A percentile compares a stretch with the other conserved stretches of the same genome.
Evolutionary conservation across 2,797 vertebrate species (phyloP).

Genomic region (Leuciscus waleckii): DNA sequence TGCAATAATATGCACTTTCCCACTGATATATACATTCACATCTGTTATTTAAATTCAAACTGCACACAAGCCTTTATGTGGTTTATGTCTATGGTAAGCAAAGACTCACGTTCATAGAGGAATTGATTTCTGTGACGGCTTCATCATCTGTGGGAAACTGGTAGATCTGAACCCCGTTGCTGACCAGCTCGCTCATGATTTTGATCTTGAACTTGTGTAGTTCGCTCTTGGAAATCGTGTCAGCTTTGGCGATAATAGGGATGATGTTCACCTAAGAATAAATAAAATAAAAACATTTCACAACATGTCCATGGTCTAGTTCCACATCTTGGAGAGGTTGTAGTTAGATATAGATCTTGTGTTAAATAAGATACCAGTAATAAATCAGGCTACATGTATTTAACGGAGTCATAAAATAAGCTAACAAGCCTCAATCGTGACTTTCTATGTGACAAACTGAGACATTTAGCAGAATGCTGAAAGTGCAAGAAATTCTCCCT

Average conservation of each 20-base stretch:
- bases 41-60: background rate
- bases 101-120: slow-evolving; percentile 93
- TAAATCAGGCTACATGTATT: background rate
- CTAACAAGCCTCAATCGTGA: background rate
- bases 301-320: background rate
- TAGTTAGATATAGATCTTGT: slow-evolving; percentile 9
- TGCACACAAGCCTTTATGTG: background rate
- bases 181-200: slow-evolving; percentile 98
- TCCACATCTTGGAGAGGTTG: background rate
- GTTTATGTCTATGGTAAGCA: background rate
- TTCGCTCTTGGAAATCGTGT: slow-evolving; percentile 98
- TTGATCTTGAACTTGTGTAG: slow-evolving; percentile 99
- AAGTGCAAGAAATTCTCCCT: too few species aligned
- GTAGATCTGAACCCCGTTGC: slow-evolving; percentile 98
- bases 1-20: background rate
- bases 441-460: background rate
- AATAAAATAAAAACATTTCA: background rate
- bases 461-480: too few species aligned
- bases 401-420: background rate
- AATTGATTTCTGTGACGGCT: slow-evolving; percentile 93
- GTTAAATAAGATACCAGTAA: background rate
- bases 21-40: background rate
- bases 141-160: slow-evolving; percentile 98
- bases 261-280: slow-evolving; percentile 94
- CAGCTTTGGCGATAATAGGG: slow-evolving; percentile 97